Base-by-base conservation (phyloP, 2,797 vertebrate genomes). In the Alexandromys oeconomus region DNA sequence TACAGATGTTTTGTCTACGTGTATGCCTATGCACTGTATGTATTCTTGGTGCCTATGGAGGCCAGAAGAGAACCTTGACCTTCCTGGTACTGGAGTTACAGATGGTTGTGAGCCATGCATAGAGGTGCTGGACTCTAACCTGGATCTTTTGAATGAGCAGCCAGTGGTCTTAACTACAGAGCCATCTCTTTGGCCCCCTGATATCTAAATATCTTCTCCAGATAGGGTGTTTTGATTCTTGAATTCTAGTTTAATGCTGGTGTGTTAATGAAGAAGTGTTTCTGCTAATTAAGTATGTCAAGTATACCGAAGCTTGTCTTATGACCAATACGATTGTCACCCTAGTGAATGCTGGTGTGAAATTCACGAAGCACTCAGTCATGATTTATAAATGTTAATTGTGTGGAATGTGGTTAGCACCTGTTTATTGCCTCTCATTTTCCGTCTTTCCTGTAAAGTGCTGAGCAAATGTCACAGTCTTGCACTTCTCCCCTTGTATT, bases 221-320 rank as follows among this genome's bases (percentile, higher is more conserved):
- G 51, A 17, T 79, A 77, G 27, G 1, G 40, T 93, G 46, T 87
- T 93, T 93, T 80, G 43, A 54, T 63, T 71, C 54, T 37, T 94
- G 43, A 89, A 59, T 95, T 96, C 67, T 88, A 90, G 84, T 73
- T 91, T 84, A 94, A 59, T 93, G 84, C 48, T 67, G 46, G 80
- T 63, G 29, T n/a, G 34, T 17, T 67, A 67, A 48, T 46, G 82
- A 43, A 63, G 3, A 91, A 87, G 73, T 82, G 54, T 94, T 93
- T 94, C 4, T 74, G 29, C 67, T 48, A 85, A 67, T 85, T 48
- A 85, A 67, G 1, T 67, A 15, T 37, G 29, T 67, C 63, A 91
- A 59, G n/a, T n/a, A 0, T 54, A 29, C 25, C 31, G 31, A 87
- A 15, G 51, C 48, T 93, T 89, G 10, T 82, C 65, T 89, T 73